Percentiles rank a stretch among this genome's conserved stretches.
Conservation (phyloP, 2,888 invertebrate species). For the Euplexia lucipara region DNA sequence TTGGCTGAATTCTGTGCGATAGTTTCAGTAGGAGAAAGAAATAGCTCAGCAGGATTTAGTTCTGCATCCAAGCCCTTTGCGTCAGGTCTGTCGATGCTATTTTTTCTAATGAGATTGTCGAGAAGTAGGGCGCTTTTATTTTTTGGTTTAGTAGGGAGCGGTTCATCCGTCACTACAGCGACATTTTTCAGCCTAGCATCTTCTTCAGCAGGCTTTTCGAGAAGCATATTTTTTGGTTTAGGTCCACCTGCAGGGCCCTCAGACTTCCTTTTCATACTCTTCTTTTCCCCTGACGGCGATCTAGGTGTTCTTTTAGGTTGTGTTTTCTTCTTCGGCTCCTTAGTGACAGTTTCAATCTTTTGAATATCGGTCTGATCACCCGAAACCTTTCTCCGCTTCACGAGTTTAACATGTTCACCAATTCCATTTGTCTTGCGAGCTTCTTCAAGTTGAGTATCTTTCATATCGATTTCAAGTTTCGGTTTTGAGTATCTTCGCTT, state of each 20-base stretch:
- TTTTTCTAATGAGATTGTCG: slow-evolving; percentile 91
- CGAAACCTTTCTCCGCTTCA: slow-evolving; percentile 90
- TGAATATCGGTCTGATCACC: slow-evolving; percentile 79
- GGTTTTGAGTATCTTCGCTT: slow-evolving; percentile 87
- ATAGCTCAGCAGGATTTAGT: slow-evolving; percentile 86
- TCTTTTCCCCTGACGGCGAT: slow-evolving; percentile 81
- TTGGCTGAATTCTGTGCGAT: slow-evolving; percentile 80
- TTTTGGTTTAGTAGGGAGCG: slow-evolving; percentile 79
- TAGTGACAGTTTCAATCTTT: slow-evolving; percentile 77
- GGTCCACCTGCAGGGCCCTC: slow-evolving; percentile 72
- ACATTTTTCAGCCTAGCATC: slow-evolving; percentile 77
- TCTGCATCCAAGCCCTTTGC: slow-evolving; percentile 83
- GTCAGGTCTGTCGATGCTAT: slow-evolving; percentile 89
- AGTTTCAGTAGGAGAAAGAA: slow-evolving; percentile 84
- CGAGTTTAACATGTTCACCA: slow-evolving; percentile 89
- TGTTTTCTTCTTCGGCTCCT: slow-evolving; percentile 80
- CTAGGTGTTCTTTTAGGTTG: slow-evolving; percentile 77
- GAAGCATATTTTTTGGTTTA: slow-evolving; percentile 78
- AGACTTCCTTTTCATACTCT: slow-evolving; percentile 86
- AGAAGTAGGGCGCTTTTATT: slow-evolving; percentile 88
- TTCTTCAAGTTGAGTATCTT: slow-evolving; percentile 86
- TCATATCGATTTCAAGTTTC: slow-evolving; percentile 88
- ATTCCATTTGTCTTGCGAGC: slow-evolving; percentile 87
- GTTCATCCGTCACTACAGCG: slow-evolving; percentile 72
- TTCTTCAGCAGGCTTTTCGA: slow-evolving; percentile 76